These are phyloP conservation scores for Calliphora vomitoria DNA, from an alignment of 2,888 invertebrate species.

Conservation along the genomic window DNA sequence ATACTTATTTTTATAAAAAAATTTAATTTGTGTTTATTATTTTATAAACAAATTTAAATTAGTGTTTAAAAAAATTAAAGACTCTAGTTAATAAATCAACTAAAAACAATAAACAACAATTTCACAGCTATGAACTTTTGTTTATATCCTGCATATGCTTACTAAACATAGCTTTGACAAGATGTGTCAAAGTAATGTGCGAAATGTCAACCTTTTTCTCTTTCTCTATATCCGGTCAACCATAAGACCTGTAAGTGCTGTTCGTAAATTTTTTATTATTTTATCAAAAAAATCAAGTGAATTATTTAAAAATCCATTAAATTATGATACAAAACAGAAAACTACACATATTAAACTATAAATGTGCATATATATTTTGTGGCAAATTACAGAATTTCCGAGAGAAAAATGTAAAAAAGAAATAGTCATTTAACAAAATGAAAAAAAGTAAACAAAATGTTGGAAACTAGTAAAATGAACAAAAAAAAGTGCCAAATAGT, in stretches of 20 bases:
- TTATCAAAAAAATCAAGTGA: slow-evolving; percentile 77
- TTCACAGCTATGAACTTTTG: slow-evolving; percentile 38
- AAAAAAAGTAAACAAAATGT: not conserved
- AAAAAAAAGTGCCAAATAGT: not conserved
- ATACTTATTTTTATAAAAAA: no score
- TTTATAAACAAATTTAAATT: no score
- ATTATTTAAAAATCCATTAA: slow-evolving; percentile 72
- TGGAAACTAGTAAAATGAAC: not conserved
- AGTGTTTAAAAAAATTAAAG: no score
- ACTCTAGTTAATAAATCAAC: no score
- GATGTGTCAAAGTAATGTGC: slow-evolving; percentile 76
- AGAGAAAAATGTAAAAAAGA: not conserved
- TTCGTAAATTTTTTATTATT: slow-evolving; percentile 72
- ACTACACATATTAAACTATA: not conserved
- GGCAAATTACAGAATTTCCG: not conserved
- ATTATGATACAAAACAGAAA: not conserved
- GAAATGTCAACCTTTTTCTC: slow-evolving; percentile 80
- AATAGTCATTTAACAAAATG: not conserved
- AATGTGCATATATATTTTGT: slow-evolving; percentile 38
- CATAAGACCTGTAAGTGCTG: slow-evolving; percentile 83
- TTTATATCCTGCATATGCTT: not conserved
- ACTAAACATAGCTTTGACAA: slow-evolving; percentile 48
- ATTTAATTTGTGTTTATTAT: no score
- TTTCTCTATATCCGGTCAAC: slow-evolving; percentile 78
- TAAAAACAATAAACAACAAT: not conserved